Percentiles rank a stretch among this genome's conserved stretches.
Conservation (phyloP, 2,113 vertebrate genomes). For the Oxyruncus cristatus region DNA sequence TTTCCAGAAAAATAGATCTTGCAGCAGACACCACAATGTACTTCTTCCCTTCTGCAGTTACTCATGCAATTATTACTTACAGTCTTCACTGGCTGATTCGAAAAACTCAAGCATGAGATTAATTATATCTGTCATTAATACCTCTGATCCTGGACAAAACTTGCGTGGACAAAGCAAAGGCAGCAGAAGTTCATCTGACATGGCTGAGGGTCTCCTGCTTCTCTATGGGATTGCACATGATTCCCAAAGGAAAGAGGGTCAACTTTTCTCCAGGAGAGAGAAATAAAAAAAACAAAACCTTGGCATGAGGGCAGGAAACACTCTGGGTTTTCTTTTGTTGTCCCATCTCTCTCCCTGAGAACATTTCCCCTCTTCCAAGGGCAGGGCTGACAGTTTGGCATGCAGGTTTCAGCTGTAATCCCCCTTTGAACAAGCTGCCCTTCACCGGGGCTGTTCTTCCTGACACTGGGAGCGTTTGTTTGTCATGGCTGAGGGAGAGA, state of each 20-base stretch:
- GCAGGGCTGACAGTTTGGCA: neutral
- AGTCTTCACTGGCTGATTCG: neutral
- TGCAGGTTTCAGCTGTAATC: neutral
- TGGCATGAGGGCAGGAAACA: neutral
- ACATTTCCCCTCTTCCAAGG: neutral
- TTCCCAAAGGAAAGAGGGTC: neutral
- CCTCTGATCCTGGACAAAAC: neutral
- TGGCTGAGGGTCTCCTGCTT: neutral
- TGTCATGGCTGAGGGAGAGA: conserved; percentile 11
- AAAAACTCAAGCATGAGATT: neutral
- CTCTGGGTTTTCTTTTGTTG: neutral
- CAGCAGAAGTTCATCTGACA: neutral
- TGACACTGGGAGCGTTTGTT: neutral
- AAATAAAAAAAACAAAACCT: neutral
- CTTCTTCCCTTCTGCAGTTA: neutral
- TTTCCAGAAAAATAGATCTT: conserved; percentile 17
- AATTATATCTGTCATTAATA: neutral
- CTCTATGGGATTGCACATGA: neutral
- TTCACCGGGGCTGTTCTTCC: neutral
- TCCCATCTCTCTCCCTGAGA: neutral
- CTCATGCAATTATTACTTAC: neutral
- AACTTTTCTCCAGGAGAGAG: neutral
- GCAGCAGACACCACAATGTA: conserved; percentile 9
- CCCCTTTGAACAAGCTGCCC: neutral
- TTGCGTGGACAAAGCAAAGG: neutral